Evolutionary conservation across 2,113 vertebrate genomes (phyloP).

Genomic region (Mustelus asterias): DNA sequence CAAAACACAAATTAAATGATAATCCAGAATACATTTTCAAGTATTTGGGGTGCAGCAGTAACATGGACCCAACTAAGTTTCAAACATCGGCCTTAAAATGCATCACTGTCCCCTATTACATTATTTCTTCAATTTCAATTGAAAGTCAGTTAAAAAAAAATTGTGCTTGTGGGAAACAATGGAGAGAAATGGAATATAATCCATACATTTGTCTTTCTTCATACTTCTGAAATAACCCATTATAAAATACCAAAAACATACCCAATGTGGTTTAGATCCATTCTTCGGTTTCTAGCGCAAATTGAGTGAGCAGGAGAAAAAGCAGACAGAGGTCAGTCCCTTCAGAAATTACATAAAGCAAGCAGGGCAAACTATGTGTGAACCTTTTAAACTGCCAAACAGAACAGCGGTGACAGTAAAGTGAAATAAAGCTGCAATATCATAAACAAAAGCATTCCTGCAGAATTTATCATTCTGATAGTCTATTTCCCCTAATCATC

Average conservation of each 20-base stretch:
- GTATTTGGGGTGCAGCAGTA: not conserved
- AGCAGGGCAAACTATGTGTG: constrained; percentile 8
- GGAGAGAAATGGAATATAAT: not conserved
- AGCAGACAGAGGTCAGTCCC: constrained; percentile 41
- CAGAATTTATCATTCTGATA: not conserved
- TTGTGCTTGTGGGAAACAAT: not conserved
- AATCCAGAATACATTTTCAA: not conserved
- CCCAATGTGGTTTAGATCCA: constrained; percentile 38
- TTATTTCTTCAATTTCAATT: not conserved
- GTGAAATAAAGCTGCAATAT: constrained; percentile 16
- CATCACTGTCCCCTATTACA: not conserved
- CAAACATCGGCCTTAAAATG: not conserved
- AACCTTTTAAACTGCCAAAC: not conserved
- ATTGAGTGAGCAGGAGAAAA: constrained; percentile 40
- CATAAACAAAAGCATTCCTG: not conserved
- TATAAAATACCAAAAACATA: constrained; percentile 39
- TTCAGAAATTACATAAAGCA: constrained; percentile 27
- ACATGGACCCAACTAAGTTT: not conserved
- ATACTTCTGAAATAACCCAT: not conserved
- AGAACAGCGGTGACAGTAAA: not conserved
- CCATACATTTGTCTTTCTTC: not conserved
- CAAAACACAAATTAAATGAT: not conserved
- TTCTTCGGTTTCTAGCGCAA: constrained; percentile 38
- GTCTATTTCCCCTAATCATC: not conserved
- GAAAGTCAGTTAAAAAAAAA: not conserved